Evolutionary conservation across 2,797 vertebrate genomes (phyloP), one percentile per base, ranked within the genome.

Genomic region (Notoglanidium macrostoma): DNA sequence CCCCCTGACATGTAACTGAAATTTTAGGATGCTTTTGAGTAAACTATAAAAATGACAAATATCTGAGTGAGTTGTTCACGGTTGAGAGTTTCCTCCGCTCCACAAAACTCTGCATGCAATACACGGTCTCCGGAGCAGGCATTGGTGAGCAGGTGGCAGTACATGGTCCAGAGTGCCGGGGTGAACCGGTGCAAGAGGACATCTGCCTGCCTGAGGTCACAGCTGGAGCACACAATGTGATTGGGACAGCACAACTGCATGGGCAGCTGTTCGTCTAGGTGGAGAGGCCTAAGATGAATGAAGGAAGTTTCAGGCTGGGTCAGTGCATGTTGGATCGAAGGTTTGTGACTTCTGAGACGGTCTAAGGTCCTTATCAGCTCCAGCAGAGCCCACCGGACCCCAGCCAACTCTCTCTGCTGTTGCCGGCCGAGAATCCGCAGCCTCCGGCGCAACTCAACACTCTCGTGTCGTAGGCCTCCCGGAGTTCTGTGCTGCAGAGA

Each of bases 161-260:
- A 80, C 55, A 85, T 92, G 55, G 90, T 92, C 90, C 91, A 92
- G 78, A 92, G 87, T 15, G 88, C 85, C 4, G 85, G 89, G 54
- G 89, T 92, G 80, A 92, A 91, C 46, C 81, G 77, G 3, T 73
- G 85, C 1, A 83, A 87, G 29, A 88, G 51, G 0, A 67, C 49
- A n/a, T 92, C 90, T 0, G 91, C 87, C 88, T 91, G 87, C 79
- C 90, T 83, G 77, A 89, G 89, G 82, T 91, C 91, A 72, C 90
- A 92, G 59, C 78, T 90, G 32, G 90, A 91, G 83, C 90, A 90
- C 61, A 92, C 63, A 4, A 92, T 90, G 87, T 89, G 89, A 76
- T 92, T 91, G 51, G 91, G 90, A 68, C 89, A 92, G 86, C 89
- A 90, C n/a, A 81, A 86, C 86, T 87, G 87, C 0, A 26, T 3